Evolutionary conservation across 2,888 invertebrate species (phyloP), one percentile per base, ranked within the genome.

Genomic region (Xestia c-nigrum): DNA sequence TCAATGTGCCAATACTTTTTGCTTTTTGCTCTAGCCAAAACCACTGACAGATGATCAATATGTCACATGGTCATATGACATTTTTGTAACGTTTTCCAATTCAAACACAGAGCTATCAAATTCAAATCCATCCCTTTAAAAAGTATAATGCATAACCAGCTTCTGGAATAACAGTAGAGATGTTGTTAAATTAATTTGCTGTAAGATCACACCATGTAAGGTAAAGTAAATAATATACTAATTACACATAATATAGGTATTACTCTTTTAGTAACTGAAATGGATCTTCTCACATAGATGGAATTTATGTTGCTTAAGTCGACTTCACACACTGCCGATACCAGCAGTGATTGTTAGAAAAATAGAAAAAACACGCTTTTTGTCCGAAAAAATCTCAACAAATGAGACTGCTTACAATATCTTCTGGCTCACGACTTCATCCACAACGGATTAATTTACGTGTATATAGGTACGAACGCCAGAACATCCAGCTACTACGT

Each of bases 41-140:
- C 43, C 47, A 47, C 38, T 50, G 73, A 61, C 59, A 71, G 38
- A 50, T 16, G 10, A 63, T 46, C n/a, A 46, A n/a, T 19, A 1
- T 31, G 43, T 46, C 74, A 74, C 16, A 19, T 5, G 19, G 1
- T 7, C 40, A 21, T 21, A 43, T 76, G 57, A 57, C 76, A 66
- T 76, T 76, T 59, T 76, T 59, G 14, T 50, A 43, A 47, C 12
- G 40, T 76, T 55, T 47, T 9, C 16, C 38, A 24, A 57, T 55
- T 31, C 12, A 43, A 43, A 43, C 43, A 43, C 43, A 43, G 43
- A 40, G 6, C 21, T 40, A 16, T 21, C 16, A 43, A 72, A 64
- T 31, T 40, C 21, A 50, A 31, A 5, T 50, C 12, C 55, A 72
- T 79, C 57, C 6, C 50, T 65, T 79, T 24, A 6, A 79, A 79